Conservation (phyloP, 2,888 invertebrate genomes). For the Orthonychiurus folsomi region DNA sequence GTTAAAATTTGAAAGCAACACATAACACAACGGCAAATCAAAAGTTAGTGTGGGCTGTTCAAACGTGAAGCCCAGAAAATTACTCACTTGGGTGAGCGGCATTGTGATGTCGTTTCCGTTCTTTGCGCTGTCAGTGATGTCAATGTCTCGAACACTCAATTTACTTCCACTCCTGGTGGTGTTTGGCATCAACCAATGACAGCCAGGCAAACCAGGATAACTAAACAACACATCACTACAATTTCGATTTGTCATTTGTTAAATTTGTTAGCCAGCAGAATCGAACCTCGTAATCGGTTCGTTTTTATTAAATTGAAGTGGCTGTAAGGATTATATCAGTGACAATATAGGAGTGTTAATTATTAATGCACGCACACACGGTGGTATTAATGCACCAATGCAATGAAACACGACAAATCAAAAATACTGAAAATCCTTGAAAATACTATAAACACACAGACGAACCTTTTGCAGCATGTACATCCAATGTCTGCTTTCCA, state of each 20-base stretch:
- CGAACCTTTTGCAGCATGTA: constrained; percentile 35
- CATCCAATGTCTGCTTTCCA: constrained; percentile 36
- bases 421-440: neutral
- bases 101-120: constrained; percentile 7
- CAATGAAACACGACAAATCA: too few relatives aligned
- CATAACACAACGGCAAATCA: too few relatives aligned
- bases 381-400: too few relatives aligned
- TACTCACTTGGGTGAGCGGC: constrained; percentile 34
- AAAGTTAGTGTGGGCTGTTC: too few relatives aligned
- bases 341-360: neutral
- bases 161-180: constrained; percentile 22
- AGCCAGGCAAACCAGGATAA: constrained; percentile 34
- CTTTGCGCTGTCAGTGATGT: constrained; percentile 21
- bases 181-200: constrained; percentile 31
- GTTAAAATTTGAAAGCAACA: too few relatives aligned
- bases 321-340: neutral
- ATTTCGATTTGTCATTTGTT: neutral
- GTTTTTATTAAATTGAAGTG: too few relatives aligned
- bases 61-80: too few relatives aligned
- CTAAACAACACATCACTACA: too few relatives aligned
- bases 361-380: neutral
- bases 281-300: too few relatives aligned
- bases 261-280: too few relatives aligned
- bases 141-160: constrained; percentile 22
- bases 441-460: neutral